These are phyloP conservation scores for Andrena minutula DNA, from an alignment of 2,888 invertebrate species.

Conservation along the genomic window DNA sequence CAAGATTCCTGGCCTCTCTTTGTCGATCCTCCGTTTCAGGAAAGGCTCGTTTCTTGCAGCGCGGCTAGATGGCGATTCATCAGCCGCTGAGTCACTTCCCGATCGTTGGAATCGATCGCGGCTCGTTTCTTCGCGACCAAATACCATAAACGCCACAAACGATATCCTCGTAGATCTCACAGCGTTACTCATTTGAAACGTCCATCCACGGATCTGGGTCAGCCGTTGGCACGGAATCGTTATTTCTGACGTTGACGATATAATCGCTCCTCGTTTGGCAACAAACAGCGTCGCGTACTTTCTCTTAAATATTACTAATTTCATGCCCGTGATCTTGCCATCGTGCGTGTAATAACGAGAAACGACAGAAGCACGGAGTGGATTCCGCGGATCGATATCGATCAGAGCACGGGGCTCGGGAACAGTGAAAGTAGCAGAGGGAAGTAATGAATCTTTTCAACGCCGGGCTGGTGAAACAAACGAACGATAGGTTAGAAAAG, in stretches of 20 bases:
- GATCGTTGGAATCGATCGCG: slow-evolving; percentile 26
- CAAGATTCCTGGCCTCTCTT: slow-evolving; percentile 31
- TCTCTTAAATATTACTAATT: slow-evolving; percentile 50
- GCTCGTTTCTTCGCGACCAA: background rate
- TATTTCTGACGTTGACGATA: background rate
- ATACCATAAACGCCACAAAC: slow-evolving; percentile 53
- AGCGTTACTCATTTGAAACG: background rate
- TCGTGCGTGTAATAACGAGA: slow-evolving; percentile 16
- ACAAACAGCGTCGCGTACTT: slow-evolving; percentile 35
- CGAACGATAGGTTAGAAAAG: background rate
- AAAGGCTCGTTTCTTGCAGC: slow-evolving; percentile 35
- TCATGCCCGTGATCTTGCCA: slow-evolving; percentile 34
- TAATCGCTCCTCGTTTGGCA: slow-evolving; percentile 21
- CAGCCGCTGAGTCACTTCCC: slow-evolving; percentile 41
- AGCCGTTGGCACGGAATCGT: background rate
- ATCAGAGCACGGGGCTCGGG: background rate
- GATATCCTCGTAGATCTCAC: background rate
- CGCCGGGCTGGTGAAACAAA: slow-evolving; percentile 24
- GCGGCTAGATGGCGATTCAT: slow-evolving; percentile 34
- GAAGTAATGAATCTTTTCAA: background rate
- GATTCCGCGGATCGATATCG: slow-evolving; percentile 23
- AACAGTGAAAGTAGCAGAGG: slow-evolving; percentile 40
- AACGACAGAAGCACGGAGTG: background rate
- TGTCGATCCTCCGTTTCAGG: slow-evolving; percentile 30
- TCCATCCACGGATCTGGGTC: slow-evolving; percentile 36